These are phyloP conservation scores for Sciurus niger DNA, from an alignment of 2,113 vertebrate genomes.

Conservation along the genomic window DNA sequence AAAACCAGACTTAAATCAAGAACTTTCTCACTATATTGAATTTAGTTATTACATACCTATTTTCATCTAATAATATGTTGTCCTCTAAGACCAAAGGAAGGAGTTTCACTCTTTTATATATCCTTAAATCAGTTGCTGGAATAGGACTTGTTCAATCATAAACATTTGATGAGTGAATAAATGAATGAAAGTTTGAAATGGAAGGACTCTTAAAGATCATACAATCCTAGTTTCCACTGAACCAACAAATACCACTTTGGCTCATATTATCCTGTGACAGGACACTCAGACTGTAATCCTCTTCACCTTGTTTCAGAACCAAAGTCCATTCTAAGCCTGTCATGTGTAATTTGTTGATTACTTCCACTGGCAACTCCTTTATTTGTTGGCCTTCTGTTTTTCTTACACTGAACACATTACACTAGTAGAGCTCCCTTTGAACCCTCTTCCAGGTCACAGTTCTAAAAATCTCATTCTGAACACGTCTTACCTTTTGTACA, in stretches of 20 bases:
- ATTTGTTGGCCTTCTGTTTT: neutral
- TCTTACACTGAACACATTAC: neutral
- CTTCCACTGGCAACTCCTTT: neutral
- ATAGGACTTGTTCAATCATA: neutral
- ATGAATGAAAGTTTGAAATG: conserved; percentile 12
- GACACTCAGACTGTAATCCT: neutral
- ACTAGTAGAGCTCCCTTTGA: neutral
- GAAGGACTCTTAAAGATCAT: neutral
- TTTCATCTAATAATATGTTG: neutral
- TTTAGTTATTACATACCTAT: neutral
- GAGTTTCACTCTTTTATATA: neutral
- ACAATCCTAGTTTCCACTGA: neutral
- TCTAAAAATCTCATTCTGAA: neutral
- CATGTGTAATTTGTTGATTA: neutral
- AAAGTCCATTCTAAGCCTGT: neutral
- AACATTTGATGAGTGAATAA: neutral
- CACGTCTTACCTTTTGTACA: neutral
- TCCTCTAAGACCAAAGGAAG: neutral
- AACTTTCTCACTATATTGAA: conserved; percentile 21
- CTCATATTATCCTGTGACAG: neutral
- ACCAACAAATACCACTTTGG: neutral
- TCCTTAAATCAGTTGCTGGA: neutral
- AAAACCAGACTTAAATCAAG: neutral
- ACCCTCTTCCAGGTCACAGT: neutral
- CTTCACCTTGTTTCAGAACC: neutral